A percentile compares a stretch with the other conserved stretches of the same genome.
Evolutionary conservation across 2,113 vertebrate genomes (phyloP).

Genomic region (Pholis gunnellus): DNA sequence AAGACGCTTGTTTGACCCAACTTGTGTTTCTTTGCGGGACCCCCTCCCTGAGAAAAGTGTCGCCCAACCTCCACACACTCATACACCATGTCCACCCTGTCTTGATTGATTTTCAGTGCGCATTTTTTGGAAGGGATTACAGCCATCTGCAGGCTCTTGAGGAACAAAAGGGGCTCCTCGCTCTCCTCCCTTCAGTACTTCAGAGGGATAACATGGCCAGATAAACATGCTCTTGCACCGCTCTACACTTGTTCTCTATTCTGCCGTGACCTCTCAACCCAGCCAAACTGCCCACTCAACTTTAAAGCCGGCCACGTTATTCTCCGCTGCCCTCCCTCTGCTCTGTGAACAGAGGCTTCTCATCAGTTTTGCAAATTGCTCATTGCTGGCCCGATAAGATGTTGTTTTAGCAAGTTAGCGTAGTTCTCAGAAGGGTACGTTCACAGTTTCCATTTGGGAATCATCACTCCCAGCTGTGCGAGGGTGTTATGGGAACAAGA

Average conservation of each 20-base stretch:
- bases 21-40: conserved; percentile 65
- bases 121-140: conserved; percentile 85
- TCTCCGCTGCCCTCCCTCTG: neutral
- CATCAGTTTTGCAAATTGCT: conserved; percentile 3
- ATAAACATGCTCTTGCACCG: conserved; percentile 71
- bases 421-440: conserved; percentile 22
- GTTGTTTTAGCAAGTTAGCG: neutral
- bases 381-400: neutral
- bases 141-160: conserved; percentile 87
- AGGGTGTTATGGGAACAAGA: conserved; percentile 62
- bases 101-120: conserved; percentile 82
- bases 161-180: conserved; percentile 81
- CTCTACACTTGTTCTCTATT: conserved; percentile 62
- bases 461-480: conserved; percentile 65
- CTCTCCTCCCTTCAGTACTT: conserved; percentile 74
- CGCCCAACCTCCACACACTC: conserved; percentile 65
- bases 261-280: conserved; percentile 69
- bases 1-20: conserved; percentile 68
- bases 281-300: conserved; percentile 64
- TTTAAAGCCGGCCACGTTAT: conserved; percentile 45
- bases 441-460: conserved; percentile 56
- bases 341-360: conserved; percentile 3
- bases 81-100: conserved; percentile 74
- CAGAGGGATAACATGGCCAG: conserved; percentile 78
- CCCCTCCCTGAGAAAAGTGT: conserved; percentile 59